phyloP scores from a whole-genome alignment of 2,113 vertebrate species.

The Myiozetetes cayanensis region DNA sequence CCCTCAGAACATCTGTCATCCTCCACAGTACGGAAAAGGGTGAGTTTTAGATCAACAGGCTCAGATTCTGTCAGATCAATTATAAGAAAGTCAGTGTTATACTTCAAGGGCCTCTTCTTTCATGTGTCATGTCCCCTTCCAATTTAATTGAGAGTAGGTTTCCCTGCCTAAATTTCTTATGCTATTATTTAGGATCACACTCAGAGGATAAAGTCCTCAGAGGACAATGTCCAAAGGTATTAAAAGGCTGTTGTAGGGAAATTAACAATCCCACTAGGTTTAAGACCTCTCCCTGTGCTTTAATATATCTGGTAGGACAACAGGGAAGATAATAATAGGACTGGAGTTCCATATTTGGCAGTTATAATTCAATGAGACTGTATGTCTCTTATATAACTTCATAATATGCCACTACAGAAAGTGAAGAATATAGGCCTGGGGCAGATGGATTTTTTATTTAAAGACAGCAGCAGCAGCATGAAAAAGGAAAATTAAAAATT shows the following conservation, averaged over 20 bases:
- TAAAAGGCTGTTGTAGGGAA: not conserved
- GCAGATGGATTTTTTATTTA: not conserved
- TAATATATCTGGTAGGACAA: not conserved
- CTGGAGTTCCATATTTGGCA: not conserved
- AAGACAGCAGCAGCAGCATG: not conserved
- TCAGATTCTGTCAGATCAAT: not conserved
- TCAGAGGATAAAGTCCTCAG: not conserved
- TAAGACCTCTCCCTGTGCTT: not conserved
- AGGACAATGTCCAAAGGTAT: not conserved
- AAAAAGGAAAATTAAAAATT: not conserved
- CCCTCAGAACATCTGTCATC: conserved; percentile 46
- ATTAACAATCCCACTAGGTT: not conserved
- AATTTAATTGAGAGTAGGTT: not conserved
- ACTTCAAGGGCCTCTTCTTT: not conserved
- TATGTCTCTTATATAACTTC: not conserved
- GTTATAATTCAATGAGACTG: not conserved
- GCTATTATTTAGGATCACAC: not conserved
- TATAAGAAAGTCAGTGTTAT: not conserved
- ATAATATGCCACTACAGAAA: not conserved
- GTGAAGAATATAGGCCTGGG: not conserved
- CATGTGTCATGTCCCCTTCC: not conserved
- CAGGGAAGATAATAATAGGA: not conserved
- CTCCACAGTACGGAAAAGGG: not conserved
- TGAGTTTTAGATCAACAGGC: conserved; percentile 26
- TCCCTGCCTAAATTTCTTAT: not conserved